Conservation (phyloP, 2,888 invertebrate species). For the Corythucha ciliata region DNA sequence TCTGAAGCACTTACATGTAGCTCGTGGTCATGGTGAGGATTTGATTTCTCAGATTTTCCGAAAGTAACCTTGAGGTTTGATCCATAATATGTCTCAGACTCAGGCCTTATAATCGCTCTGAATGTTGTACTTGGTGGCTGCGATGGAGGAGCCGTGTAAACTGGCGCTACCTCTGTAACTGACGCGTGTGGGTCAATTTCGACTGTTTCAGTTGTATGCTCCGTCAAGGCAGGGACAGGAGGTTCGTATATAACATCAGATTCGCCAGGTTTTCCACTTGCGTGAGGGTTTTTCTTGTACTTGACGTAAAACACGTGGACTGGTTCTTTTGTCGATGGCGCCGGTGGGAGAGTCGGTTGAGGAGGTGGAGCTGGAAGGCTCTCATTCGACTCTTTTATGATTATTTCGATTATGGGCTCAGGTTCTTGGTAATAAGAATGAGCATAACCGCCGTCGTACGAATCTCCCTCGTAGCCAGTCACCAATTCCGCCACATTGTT, state of each 20-base stretch:
- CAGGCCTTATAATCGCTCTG: constrained; percentile 74
- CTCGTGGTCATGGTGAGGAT: constrained; percentile 20
- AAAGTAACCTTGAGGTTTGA: constrained; percentile 76
- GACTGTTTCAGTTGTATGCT: constrained; percentile 55
- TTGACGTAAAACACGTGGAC: constrained; percentile 87
- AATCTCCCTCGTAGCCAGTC: constrained; percentile 4
- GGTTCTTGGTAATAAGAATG: constrained; percentile 58
- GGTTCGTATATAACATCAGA: constrained; percentile 68
- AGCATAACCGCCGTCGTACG: constrained; percentile 37
- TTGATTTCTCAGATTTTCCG: constrained; percentile 48
- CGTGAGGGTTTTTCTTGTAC: constrained; percentile 72
- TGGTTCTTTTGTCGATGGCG: constrained; percentile 63
- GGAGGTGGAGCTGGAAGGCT: constrained; percentile 57
- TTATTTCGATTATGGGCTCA: constrained; percentile 85
- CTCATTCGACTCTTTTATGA: constrained; percentile 82
- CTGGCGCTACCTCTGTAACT: constrained; percentile 33
- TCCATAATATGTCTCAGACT: constrained; percentile 68
- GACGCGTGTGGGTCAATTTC: constrained; percentile 31
- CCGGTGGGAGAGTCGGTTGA: constrained; percentile 44
- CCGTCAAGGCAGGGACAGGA: constrained; percentile 68
- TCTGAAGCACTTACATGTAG: constrained; percentile 29
- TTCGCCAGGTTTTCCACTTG: constrained; percentile 48
- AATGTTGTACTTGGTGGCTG: constrained; percentile 65
- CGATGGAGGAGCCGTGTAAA: constrained; percentile 41
- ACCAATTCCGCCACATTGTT: constrained; percentile 24